A percentile compares a stretch with the other conserved stretches of the same genome.
Conservation (phyloP, 2,113 vertebrate species). For the Sarotherodon lohbergeri region DNA sequence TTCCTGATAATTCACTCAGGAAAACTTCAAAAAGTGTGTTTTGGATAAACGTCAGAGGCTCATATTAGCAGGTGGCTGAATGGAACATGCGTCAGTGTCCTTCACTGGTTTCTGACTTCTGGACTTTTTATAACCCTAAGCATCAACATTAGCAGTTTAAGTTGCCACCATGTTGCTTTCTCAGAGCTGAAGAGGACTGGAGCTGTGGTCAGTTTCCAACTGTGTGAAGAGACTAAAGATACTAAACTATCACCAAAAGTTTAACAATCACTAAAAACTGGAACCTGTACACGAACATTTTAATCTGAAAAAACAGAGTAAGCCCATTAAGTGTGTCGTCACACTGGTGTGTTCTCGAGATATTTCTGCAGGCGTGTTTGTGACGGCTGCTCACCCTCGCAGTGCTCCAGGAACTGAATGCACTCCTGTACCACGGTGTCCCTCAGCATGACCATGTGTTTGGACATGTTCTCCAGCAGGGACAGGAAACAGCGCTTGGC, state of each 20-base stretch:
- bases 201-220: accelerated
- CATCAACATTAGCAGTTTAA: background rate
- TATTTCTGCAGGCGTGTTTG: background rate
- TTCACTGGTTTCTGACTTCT: background rate
- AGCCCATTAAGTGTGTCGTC: accelerated
- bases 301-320: background rate
- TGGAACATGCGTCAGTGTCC: too few species aligned
- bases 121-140: background rate
- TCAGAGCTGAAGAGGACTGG: accelerated
- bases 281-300: accelerated
- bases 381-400: conserved; percentile 76
- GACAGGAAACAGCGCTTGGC: conserved; percentile 95
- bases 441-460: conserved; percentile 85
- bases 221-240: background rate
- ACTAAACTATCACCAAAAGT: background rate
- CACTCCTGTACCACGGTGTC: conserved; percentile 86
- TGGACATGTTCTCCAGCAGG: conserved; percentile 94
- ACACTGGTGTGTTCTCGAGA: accelerated
- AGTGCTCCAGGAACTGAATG: conserved; percentile 90
- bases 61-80: background rate
- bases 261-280: background rate
- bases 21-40: background rate
- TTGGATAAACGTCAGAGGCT: background rate
- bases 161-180: background rate
- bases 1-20: accelerated